A percentile compares a stretch with the other conserved stretches of the same genome.
These are phyloP conservation scores for Metallyticus violacea DNA, from an alignment of 2,888 invertebrate genomes.

Conservation along the genomic window DNA sequence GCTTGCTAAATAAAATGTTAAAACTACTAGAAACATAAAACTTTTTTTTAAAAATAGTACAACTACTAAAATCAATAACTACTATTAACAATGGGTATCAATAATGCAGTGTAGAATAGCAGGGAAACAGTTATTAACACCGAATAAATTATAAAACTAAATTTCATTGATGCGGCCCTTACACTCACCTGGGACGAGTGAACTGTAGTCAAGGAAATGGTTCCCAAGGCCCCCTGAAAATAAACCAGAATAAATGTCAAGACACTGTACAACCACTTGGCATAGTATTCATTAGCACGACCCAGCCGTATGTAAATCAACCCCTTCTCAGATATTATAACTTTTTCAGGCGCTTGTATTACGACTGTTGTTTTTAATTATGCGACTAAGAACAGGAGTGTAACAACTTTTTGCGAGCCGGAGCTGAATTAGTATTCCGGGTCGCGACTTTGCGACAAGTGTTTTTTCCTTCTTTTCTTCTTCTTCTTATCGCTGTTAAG, in stretches of 20 bases:
- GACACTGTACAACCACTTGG: background rate
- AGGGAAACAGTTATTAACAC: no score
- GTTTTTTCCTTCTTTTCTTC: slow-evolving; percentile 40
- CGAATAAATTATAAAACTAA: no score
- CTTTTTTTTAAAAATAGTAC: no score
- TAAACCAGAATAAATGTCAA: slow-evolving; percentile 13
- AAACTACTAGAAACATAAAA: no score
- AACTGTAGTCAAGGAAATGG: background rate
- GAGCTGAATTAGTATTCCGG: slow-evolving; percentile 43
- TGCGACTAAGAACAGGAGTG: slow-evolving; percentile 14
- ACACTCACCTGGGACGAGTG: background rate
- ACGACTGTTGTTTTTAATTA: slow-evolving; percentile 25
- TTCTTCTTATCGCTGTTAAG: slow-evolving; percentile 12
- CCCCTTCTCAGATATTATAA: background rate
- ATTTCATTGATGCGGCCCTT: background rate
- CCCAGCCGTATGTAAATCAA: background rate
- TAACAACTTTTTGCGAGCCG: background rate
- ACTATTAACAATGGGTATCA: no score
- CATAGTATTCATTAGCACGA: background rate
- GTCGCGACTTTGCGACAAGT: slow-evolving; percentile 47
- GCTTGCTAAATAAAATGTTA: no score
- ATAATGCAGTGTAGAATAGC: no score
- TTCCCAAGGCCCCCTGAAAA: background rate
- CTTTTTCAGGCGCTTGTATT: slow-evolving; percentile 15
- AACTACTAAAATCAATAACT: no score